Conservation (phyloP, 2,888 invertebrate genomes). For the Apoda limacodes region DNA sequence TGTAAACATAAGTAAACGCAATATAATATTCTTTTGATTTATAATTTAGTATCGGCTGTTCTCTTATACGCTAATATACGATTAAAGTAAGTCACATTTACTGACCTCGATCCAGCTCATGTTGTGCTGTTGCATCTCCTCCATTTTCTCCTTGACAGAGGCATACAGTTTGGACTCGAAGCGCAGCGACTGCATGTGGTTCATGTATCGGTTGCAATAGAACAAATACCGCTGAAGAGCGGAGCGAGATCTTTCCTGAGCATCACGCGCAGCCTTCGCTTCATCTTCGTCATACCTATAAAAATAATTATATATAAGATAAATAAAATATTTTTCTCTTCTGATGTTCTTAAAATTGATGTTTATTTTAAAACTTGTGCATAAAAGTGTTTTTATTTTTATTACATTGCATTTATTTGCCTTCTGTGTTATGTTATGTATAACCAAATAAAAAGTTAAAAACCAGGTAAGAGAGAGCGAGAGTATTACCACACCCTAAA, state of each 20-base stretch:
- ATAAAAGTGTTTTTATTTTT: no score
- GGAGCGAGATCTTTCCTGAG: constrained; percentile 93
- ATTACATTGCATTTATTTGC: no score
- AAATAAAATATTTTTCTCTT: no score
- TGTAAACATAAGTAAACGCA: no score
- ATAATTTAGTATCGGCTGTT: not conserved
- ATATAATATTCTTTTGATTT: not conserved
- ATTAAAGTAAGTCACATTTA: not conserved
- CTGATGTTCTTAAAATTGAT: no score
- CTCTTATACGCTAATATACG: no score
- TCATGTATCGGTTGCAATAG: constrained; percentile 99
- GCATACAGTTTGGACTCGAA: constrained; percentile 98
- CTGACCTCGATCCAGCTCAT: constrained; percentile 99
- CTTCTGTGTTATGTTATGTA: no score
- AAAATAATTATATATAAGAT: no score
- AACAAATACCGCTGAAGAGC: constrained; percentile 97
- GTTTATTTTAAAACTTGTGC: no score
- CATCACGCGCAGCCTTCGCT: constrained; percentile 95
- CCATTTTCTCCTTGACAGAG: constrained; percentile 97
- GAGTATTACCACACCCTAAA: no score
- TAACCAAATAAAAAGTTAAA: no score
- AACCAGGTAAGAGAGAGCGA: no score
- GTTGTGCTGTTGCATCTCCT: constrained; percentile 99
- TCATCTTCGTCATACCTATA: constrained; percentile 91
- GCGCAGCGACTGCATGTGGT: constrained; percentile 98